phyloP scores from a whole-genome alignment of 2,113 vertebrate genomes.

The Brachyhypopomus gauderio region DNA sequence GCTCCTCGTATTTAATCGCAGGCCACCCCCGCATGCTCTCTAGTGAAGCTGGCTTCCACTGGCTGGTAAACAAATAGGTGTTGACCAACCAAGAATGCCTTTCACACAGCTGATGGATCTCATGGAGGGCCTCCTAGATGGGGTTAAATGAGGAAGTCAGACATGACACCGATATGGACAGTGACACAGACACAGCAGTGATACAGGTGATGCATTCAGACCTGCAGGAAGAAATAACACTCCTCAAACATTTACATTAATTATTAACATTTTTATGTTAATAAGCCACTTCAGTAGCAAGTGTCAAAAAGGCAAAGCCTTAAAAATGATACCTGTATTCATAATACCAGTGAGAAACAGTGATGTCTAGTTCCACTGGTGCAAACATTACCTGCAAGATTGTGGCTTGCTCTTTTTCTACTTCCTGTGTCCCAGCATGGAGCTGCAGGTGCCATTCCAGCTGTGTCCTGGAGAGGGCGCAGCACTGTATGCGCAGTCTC shows the following conservation, averaged over 20 bases:
- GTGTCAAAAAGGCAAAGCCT: no score
- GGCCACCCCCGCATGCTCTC: conserved; percentile 68
- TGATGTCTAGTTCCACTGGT: no score
- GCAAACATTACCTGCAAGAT: conserved; percentile 67
- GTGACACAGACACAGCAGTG: no score
- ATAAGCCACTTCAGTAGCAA: no score
- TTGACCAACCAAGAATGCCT: conserved; percentile 68
- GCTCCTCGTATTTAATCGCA: conserved; percentile 61
- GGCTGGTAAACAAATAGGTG: conserved; percentile 64
- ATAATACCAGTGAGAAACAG: no score
- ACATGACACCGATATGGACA: no score
- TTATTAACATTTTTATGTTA: no score
- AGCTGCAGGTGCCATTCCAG: conserved; percentile 71
- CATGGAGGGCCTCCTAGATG: conserved; percentile 67
- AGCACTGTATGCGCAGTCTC: conserved; percentile 65
- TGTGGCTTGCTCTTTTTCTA: conserved; percentile 55
- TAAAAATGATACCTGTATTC: no score
- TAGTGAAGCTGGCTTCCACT: conserved; percentile 69
- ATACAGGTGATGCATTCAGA: no score
- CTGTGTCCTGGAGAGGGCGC: conserved; percentile 61
- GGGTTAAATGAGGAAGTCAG: background rate
- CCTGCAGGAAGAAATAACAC: no score
- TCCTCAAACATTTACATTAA: no score
- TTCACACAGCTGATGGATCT: conserved; percentile 70
- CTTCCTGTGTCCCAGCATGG: conserved; percentile 58